phyloP scores from a whole-genome alignment of 1,140 invertebrate genomes.

The Macrosteles quadrilineatus region DNA sequence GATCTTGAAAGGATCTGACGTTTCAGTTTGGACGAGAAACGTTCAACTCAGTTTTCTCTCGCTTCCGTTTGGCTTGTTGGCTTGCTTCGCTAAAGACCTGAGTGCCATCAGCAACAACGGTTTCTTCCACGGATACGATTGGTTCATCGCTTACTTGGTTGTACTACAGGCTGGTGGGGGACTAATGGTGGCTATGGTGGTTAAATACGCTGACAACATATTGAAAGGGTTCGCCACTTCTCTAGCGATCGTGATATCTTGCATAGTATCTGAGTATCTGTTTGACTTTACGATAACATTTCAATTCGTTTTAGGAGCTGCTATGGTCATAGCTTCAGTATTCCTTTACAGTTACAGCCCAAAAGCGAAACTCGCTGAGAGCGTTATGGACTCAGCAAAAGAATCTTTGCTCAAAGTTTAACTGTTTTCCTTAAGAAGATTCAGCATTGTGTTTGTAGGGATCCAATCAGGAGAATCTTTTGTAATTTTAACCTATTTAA shows the following conservation, averaged over 20 bases:
- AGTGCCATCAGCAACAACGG: constrained; percentile 56
- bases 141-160: constrained; percentile 81
- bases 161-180: constrained; percentile 86
- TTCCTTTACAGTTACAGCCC: constrained; percentile 82
- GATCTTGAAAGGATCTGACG: constrained; percentile 93
- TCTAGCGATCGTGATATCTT: constrained; percentile 95
- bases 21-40: constrained; percentile 96
- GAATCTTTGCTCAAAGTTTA: no score
- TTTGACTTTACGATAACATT: constrained; percentile 87
- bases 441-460: no score
- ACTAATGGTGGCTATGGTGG: constrained; percentile 90
- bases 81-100: constrained; percentile 65
- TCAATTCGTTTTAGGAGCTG: constrained; percentile 84
- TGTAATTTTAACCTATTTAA: no score
- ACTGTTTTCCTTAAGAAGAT: no score
- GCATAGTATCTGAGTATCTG: constrained; percentile 89
- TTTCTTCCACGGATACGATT: constrained; percentile 81
- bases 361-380: no score
- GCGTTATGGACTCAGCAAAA: no score
- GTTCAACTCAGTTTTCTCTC: constrained; percentile 84
- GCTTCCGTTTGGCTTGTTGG: constrained; percentile 76
- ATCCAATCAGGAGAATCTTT: no score
- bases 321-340: constrained; percentile 90
- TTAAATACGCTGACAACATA: constrained; percentile 97
- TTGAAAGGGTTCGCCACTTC: constrained; percentile 96